Percentiles rank a stretch among this genome's conserved stretches.
These are phyloP conservation scores for Mesitornis unicolor DNA, from an alignment of 2,113 vertebrate genomes.

Conservation along the genomic window DNA sequence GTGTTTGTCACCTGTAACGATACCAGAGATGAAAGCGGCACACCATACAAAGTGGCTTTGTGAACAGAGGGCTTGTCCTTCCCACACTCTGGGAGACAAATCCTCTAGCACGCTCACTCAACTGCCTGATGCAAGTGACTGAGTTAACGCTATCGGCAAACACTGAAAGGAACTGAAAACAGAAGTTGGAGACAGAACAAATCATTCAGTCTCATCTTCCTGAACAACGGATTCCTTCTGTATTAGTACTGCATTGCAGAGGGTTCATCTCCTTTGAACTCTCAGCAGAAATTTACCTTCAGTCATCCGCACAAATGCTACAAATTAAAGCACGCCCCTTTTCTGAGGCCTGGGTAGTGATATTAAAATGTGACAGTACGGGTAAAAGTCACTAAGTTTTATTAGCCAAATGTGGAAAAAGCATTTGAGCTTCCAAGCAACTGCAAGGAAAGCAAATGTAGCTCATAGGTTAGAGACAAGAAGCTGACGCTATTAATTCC, in stretches of 20 bases:
- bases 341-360: background rate
- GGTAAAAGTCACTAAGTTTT: background rate
- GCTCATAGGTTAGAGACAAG: background rate
- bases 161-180: background rate
- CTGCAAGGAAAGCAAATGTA: background rate
- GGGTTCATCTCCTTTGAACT: background rate
- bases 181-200: background rate
- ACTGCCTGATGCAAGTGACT: background rate
- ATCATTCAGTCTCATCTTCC: background rate
- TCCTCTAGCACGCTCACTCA: background rate
- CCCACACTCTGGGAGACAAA: background rate
- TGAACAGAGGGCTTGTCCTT: background rate
- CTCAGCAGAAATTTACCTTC: background rate
- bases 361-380: background rate
- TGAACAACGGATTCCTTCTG: background rate
- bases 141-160: background rate
- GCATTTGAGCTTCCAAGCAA: slow-evolving; percentile 12
- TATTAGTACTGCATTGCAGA: slow-evolving; percentile 38
- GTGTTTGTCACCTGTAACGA: background rate
- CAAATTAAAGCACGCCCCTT: background rate
- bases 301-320: background rate
- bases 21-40: background rate
- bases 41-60: background rate
- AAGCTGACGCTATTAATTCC: background rate
- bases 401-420: background rate